Percentiles rank a stretch among this genome's conserved stretches.
Evolutionary conservation across 2,113 vertebrate species (phyloP).

Genomic region (Myotis yumanensis): DNA sequence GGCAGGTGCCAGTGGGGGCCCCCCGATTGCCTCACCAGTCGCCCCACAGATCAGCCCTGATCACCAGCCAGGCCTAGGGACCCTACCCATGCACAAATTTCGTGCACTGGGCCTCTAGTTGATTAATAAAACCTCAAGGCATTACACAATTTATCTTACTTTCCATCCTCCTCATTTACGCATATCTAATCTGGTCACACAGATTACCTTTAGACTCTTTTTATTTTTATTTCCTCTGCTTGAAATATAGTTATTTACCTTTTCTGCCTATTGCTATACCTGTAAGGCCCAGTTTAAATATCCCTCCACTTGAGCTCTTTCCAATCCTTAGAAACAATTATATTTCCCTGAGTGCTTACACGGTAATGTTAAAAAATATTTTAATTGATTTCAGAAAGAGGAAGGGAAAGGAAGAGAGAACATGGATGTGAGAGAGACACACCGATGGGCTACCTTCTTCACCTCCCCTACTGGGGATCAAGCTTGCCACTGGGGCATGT

Average conservation of each 20-base stretch:
- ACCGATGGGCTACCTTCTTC: no score
- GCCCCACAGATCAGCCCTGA: no score
- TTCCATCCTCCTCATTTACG: background rate
- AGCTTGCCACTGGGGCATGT: no score
- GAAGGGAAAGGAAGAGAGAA: no score
- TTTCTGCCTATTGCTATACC: background rate
- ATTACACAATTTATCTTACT: background rate
- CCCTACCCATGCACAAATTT: no score
- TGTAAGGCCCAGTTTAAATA: background rate
- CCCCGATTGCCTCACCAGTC: no score
- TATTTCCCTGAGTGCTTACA: background rate
- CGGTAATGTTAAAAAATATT: background rate
- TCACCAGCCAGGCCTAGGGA: no score
- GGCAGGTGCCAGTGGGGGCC: no score
- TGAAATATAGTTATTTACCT: background rate
- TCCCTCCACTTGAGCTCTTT: background rate
- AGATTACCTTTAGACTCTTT: background rate
- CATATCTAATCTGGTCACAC: background rate
- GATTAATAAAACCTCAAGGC: background rate
- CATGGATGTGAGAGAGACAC: no score
- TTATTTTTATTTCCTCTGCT: background rate
- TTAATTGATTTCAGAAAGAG: no score
- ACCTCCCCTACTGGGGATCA: no score
- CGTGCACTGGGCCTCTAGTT: no score
- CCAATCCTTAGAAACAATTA: background rate